phyloP scores from a whole-genome alignment of 2,113 vertebrate species.

The Arothron firmamentum region DNA sequence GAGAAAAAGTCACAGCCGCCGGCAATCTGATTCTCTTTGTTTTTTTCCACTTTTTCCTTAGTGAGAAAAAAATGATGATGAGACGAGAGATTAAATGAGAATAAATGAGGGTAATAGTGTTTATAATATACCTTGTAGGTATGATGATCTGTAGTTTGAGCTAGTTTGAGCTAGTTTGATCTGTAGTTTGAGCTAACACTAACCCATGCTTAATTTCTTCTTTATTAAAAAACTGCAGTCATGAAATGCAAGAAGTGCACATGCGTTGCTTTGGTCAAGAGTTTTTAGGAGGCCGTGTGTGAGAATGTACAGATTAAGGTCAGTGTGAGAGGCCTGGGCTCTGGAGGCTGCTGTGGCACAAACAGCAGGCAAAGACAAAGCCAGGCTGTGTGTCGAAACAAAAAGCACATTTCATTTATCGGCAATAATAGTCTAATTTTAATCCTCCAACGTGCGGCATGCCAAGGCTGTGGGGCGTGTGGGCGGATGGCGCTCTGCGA shows the following conservation, averaged over 20 bases:
- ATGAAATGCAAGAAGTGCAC: neutral
- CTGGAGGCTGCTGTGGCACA: constrained; percentile 3
- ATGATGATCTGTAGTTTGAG: too few relatives aligned
- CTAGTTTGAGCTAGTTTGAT: too few relatives aligned
- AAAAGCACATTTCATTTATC: constrained; percentile 41
- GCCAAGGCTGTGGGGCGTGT: constrained; percentile 50
- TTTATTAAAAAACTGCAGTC: too few relatives aligned
- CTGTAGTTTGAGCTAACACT: too few relatives aligned
- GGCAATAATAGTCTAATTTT: constrained; percentile 43
- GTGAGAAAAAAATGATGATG: neutral
- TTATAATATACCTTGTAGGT: neutral
- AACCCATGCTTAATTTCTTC: too few relatives aligned
- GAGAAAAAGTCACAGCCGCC: constrained; percentile 12
- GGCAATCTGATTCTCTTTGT: constrained; percentile 36
- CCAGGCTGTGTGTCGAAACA: constrained; percentile 44
- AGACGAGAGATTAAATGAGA: neutral
- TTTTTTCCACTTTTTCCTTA: constrained; percentile 36
- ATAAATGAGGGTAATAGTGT: neutral
- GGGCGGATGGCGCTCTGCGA: constrained; percentile 41
- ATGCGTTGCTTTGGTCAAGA: neutral
- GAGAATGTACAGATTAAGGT: constrained; percentile 5
- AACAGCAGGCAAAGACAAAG: constrained; percentile 41
- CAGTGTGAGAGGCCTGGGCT: constrained; percentile 10
- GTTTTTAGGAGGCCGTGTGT: neutral
- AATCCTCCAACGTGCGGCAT: constrained; percentile 45